A percentile compares a stretch with the other conserved stretches of the same genome.
These are phyloP conservation scores for Mixornis gularis DNA, from an alignment of 2,113 vertebrate species.

Conservation along the genomic window DNA sequence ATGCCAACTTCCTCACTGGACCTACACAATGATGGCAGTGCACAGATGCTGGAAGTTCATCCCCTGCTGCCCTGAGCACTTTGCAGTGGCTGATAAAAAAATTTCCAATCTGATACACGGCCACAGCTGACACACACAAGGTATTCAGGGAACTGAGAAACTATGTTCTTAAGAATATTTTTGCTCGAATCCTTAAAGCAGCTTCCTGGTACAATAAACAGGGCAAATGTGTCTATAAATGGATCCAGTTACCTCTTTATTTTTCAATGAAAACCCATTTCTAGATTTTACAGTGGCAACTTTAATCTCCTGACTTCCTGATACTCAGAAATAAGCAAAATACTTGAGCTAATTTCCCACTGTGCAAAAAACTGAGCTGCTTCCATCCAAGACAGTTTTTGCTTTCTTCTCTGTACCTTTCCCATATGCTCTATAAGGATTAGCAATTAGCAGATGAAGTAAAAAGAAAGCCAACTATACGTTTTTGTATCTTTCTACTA, in stretches of 20 bases:
- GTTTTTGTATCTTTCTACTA: neutral
- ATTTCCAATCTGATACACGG: accelerated
- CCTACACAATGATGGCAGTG: neutral
- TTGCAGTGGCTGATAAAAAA: neutral
- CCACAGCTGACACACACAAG: neutral
- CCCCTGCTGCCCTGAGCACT: neutral
- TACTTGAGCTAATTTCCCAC: neutral
- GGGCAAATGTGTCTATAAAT: neutral
- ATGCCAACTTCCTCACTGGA: neutral
- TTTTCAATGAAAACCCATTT: neutral
- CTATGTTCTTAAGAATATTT: neutral
- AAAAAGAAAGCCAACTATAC: neutral
- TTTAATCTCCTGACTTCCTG: neutral
- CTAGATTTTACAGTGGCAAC: neutral
- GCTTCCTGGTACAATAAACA: neutral
- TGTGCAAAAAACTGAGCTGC: neutral
- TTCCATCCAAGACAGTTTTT: neutral
- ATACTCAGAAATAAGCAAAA: neutral
- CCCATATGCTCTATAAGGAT: neutral
- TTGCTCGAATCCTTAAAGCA: neutral
- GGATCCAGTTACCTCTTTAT: neutral
- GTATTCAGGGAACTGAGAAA: neutral
- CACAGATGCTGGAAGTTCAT: neutral
- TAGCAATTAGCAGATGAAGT: neutral
- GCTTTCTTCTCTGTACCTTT: neutral